Evolutionary conservation across 2,888 invertebrate species (phyloP), one percentile per base, ranked within the genome.

Genomic region (Chalcis sispes): DNA sequence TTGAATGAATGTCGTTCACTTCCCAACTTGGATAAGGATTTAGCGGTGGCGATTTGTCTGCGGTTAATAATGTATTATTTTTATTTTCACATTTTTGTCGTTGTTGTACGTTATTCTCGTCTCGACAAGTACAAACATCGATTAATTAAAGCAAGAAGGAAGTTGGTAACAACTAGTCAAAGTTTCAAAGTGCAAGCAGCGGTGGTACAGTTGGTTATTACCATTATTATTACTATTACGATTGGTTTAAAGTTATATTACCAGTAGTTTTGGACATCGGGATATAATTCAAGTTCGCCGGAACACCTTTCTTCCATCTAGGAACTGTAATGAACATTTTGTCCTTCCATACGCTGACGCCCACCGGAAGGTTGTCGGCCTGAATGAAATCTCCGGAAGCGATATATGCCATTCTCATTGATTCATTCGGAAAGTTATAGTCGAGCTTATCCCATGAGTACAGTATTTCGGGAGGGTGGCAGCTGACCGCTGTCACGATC

Each of bases 11-110:
- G 54, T 93, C 92, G 86, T 97, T 97, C 23, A 95, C 93, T 82
- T 93, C 91, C 90, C 93, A 93, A 80, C 92, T 92, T 2, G 96
- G 96, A 85, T 95, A 96, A 0, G 96, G 95, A 64, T 90, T 93
- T 32, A 96, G 87, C 13, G 89, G 89, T 27, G 95, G 94, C 81
- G 96, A 95, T 88, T 93, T 48, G 32, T 75, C 77, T 50, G n/a
- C n/a, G n/a, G n/a, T n/a, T n/a, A n/a, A n/a, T n/a, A n/a, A n/a
- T n/a, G n/a, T n/a, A 48, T 42, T 56, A 7, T 36, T 18, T 20
- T 7, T 36, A 23, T 7, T 3, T 10, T 23, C 27, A 46, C 25
- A 46, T 27, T 15, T 2, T 40, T 15, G 23, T 61, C 13, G 7
- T n/a, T n/a, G n/a, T n/a, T n/a, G n/a, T n/a, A 13, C 13, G 27